These are phyloP conservation scores for Ovis aries DNA, from an alignment of 2,113 vertebrate genomes.

Conservation along the genomic window ARS-UI_Ramb_v3.0 NC_056055.1:22036501-22037000, in stretches of 20 bases:
- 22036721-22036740: not conserved
- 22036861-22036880: not conserved
- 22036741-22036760: not conserved
- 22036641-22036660: not conserved
- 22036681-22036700: not conserved
- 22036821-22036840: not conserved
- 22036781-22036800: not conserved
- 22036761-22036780: not conserved
- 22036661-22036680: constrained; percentile 26
- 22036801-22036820: not conserved
- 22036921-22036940: not conserved
- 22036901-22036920: not conserved
- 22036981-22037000: not conserved
- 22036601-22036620: not conserved
- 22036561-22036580: constrained; percentile 16
- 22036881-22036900: constrained; percentile 1
- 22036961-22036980: not conserved
- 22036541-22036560: not conserved
- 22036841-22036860: not conserved
- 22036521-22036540: not conserved
- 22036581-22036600: not conserved
- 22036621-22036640: not conserved
- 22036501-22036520: not conserved
- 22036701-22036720: not conserved
- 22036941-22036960: not conserved